Evolutionary conservation across 2,888 invertebrate genomes (phyloP).

Genomic region (Aphidius colemani): DNA sequence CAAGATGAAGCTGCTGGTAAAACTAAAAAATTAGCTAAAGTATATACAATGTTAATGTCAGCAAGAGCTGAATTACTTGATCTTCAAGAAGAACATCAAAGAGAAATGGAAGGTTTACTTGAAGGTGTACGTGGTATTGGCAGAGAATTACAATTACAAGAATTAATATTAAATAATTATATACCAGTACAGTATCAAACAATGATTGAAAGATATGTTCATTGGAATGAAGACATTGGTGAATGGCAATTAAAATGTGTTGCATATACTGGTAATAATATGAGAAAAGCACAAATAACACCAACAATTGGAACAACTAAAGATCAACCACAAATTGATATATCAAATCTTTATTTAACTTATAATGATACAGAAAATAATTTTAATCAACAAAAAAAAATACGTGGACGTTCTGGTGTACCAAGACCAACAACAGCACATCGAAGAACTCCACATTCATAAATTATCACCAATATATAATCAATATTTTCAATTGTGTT

Average conservation of each 20-base stretch:
- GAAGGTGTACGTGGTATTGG: conserved; percentile 91
- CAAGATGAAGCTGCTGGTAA: conserved; percentile 95
- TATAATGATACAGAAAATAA: conserved; percentile 63
- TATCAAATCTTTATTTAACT: conserved; percentile 71
- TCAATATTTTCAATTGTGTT: background rate
- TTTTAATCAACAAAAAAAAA: conserved; percentile 65
- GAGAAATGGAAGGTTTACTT: conserved; percentile 94
- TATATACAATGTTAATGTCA: conserved; percentile 84
- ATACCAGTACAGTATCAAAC: conserved; percentile 93
- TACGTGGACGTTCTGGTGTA: conserved; percentile 62
- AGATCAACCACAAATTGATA: conserved; percentile 65
- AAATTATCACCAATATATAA: conserved; percentile 6
- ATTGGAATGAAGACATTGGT: conserved; percentile 98
- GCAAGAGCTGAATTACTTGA: conserved; percentile 84
- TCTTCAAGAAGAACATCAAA: conserved; percentile 91
- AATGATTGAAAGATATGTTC: conserved; percentile 86
- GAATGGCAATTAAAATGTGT: conserved; percentile 98
- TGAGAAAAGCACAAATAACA: conserved; percentile 71
- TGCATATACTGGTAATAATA: conserved; percentile 98
- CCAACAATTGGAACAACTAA: conserved; percentile 48
- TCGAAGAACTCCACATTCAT: conserved; percentile 52
- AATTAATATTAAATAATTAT: conserved; percentile 87
- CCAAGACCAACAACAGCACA: conserved; percentile 64
- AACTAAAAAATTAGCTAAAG: conserved; percentile 88
- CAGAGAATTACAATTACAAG: conserved; percentile 88